Evolutionary conservation across 2,888 invertebrate species (phyloP), one percentile per base, ranked within the genome.

Genomic region (Zygaena filipendulae): DNA sequence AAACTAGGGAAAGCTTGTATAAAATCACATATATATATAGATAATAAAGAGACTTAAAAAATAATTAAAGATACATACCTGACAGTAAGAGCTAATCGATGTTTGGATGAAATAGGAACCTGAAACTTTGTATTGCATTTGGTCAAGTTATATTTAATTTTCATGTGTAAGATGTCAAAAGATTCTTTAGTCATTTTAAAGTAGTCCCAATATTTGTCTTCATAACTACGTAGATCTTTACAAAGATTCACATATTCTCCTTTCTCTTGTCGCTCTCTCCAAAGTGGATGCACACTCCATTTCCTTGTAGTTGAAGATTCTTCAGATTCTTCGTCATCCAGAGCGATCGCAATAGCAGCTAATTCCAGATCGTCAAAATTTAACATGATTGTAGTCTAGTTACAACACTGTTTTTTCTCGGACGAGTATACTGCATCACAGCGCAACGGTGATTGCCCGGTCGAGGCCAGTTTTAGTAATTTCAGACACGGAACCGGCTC

Each of bases 311-410:
- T 30, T 25, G 30, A 33, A 30, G 30, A 30, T 33, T 33, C 30
- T 25, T 34, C 30, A 27, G 30, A 25, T 27, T 34, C 34, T 27
- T 30, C 29, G 18, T 30, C 29, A 22, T 30, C 30, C 27, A 33
- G 27, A 33, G 30, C 30, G 25, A 34, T 26, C 30, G 28, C 34
- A 34, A 34, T 34, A 34, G 34, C 34, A 21, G 25, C 34, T 28
- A 30, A 33, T n/a, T n/a, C n/a, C n/a, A n/a, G 29, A 29, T 27
- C 29, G 26, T 33, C 26, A 33, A 33, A 33, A 26, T 29, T 29
- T 12, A 33, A 33, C 26, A 29, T 29, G 32, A 29, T 29, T 26
- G 33, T 29, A 29, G 26, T 29, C 23, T 33, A 33, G 26, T 33
- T 26, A 33, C 29, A 33, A 27, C 32, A n/a, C n/a, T n/a, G n/a